Evolutionary conservation across 1,140 invertebrate species (phyloP), one percentile per base, ranked within the genome.

Genomic region (Drosophila chauvacae): DNA sequence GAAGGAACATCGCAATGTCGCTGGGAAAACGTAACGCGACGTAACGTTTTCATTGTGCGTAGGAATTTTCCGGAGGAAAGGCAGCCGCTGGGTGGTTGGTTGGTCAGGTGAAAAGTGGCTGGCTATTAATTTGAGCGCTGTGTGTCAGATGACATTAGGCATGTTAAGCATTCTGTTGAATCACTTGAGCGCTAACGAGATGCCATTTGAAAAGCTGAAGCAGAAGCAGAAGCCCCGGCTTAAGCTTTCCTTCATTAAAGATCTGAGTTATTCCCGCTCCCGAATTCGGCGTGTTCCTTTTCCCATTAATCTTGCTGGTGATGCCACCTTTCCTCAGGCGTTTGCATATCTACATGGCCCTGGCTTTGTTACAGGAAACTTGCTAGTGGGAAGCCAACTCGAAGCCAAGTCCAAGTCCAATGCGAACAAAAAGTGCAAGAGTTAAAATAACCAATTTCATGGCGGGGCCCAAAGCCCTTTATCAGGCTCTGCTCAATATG

Each of bases 121-220:
- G 80, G 84, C 84, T 90, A 88, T 88, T 88, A 88, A 90, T 88
- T 90, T 84, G 77, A 84, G 74, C 58, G 85, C 77, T 88, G 77
- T 56, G 85, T 75, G 85, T 75, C 85, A 88, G 87, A 90, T 84
- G 84, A 90, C 84, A 90, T 84, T 88, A 86, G 83, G 84, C 84
- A 86, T 86, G 83, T 86, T 86, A 80, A 87, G 83, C 84, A 86
- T 86, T 86, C 83, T 86, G 83, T 86, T 86, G 83, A 86, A 86
- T 86, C 83, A 86, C 84, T 86, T 86, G 71, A 88, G 80, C 84
- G 65, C 84, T 86, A 86, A 86, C 84, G 83, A 86, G 83, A 78
- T 80, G 84, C 71, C 84, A 86, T 86, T 86, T 88, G 84, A 88
- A 82, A 88, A 86, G 83, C 79, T 81, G 42, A 66, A 39, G 56